Evolutionary conservation across 2,888 invertebrate species (phyloP), one percentile per base, ranked within the genome.

Genomic region (Dryocosmus kuriphilus): DNA sequence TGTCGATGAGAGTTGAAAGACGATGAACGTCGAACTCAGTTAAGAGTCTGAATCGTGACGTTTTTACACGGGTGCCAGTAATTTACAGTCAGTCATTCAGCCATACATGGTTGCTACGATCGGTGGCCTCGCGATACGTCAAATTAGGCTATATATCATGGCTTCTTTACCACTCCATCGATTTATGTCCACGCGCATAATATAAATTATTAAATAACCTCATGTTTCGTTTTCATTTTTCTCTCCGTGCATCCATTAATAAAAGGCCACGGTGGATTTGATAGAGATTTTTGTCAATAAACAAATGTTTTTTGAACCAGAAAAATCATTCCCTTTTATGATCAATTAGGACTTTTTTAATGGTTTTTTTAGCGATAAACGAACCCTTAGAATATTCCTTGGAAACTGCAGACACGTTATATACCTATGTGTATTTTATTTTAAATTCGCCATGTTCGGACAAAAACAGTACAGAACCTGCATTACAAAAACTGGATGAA

Each of bases 131-230:
- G 88, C 90, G 88, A 90, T 90, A 89, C 90, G 90, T 91, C 91
- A 90, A 91, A 91, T 91, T 90, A 90, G 89, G 89, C 86, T 89
- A 88, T 91, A 89, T 87, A 90, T 91, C 91, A 91, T 90, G 90
- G 78, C 85, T 89, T 90, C 90, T 90, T 90, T 86, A 86, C 85
- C 86, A 83, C 80, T 82, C 83, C 81, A 82, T 88, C 89, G 88
- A 91, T 91, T 91, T 91, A 91, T 91, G 89, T 88, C 86, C 88
- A 85, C 84, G 86, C 87, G 88, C 89, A 90, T 90, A 89, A 91
- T 90, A 90, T 91, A 90, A 90, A 91, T 91, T 91, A 91, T 91
- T 90, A 90, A 91, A 91, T 90, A 89, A 89, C 85, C 81, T 79
- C 80, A 79, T 79, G 77, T 79, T 76, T 77, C 77, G 80, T 76